Evolutionary conservation across 2,113 vertebrate genomes (phyloP).

Genomic region (Fukomys damarensis): DNA sequence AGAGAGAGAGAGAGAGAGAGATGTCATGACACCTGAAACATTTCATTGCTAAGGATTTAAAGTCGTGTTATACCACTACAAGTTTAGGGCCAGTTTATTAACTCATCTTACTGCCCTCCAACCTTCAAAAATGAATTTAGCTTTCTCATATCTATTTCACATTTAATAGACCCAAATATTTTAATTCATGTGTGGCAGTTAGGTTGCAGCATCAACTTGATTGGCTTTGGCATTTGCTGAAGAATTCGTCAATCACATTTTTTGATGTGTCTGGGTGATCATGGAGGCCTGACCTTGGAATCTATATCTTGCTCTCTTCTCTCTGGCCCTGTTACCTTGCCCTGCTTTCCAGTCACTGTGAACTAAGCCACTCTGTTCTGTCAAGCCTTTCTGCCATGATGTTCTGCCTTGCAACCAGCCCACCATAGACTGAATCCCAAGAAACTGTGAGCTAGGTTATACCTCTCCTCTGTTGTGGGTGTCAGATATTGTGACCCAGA

Average conservation of each 20-base stretch:
- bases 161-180: neutral
- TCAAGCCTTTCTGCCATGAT: neutral
- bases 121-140: conserved; percentile 13
- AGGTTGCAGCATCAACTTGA: neutral
- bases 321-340: neutral
- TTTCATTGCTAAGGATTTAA: neutral
- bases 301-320: neutral
- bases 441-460: neutral
- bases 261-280: neutral
- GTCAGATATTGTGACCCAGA: neutral
- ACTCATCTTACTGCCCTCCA: neutral
- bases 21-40: neutral
- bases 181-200: neutral
- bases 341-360: neutral
- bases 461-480: neutral
- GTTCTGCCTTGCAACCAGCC: neutral
- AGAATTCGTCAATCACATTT: neutral
- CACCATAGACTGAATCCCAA: neutral
- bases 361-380: neutral
- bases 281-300: neutral
- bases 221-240: neutral
- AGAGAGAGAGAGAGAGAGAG: too few relatives aligned
- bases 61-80: neutral
- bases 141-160: neutral
- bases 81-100: neutral